Evolutionary conservation across 2,113 vertebrate species (phyloP), one percentile per base, ranked within the genome.

Genomic region (Pluvialis apricaria): DNA sequence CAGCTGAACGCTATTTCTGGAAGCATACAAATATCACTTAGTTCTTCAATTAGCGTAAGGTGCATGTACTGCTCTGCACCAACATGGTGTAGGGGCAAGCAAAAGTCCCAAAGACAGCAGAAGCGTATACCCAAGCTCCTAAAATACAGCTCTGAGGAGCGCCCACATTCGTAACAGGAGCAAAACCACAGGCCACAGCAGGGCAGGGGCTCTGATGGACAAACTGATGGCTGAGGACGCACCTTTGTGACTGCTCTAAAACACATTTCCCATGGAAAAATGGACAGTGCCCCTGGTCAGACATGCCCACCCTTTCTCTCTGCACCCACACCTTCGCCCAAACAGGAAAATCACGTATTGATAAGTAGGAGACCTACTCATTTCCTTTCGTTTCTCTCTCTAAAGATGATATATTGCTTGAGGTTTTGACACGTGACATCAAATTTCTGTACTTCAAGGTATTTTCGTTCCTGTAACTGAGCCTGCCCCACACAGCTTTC

Each of bases 91-190:
- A 62, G 42, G 13, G 5, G 10, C 5, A 79, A 40, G 1, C 78
- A 15, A 15, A 80, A 60, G 40, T 19, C 62, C 70, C 31, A n/a
- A 72, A 34, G 40, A 25, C 6, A 62, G 25, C 15, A 80, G 8
- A 78, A 44, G 7, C 14, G 58, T 4, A 66, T 7, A 71, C 4
- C 22, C 16, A 45, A 73, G 17, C 10, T 45, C 29, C 32, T n/a
- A 66, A 81, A 91, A 66, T 4, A 57, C 5, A n/a, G 17, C 28
- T 47, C 51, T 34, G 18, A 88, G 20, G 15, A 62, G 34, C 2
- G 11, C 28, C 36, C 44, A 31, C 0, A 0, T 21, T 64, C 5
- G 1, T 28, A 55, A 69, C 9, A 47, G 12, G 42, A 79, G 25
- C 15, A 76, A 8, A 4, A 75, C 9, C 10, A 13, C 0, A 3